Evolutionary conservation across 2,797 vertebrate genomes (phyloP).

Genomic region (Etheostoma perlongum): DNA sequence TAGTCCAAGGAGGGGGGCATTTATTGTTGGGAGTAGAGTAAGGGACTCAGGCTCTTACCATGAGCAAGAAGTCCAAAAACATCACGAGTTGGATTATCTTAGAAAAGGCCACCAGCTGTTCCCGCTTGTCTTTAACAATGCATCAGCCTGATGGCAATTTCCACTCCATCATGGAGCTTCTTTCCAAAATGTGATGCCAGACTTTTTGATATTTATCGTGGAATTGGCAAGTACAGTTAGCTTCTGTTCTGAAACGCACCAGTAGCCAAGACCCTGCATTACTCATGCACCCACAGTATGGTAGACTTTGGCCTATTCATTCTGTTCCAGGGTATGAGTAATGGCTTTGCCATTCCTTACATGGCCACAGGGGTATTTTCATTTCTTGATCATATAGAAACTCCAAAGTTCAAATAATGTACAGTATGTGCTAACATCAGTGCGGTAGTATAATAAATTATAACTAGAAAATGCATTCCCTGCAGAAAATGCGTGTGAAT

Average conservation of each 20-base stretch:
- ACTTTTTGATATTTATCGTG: slow-evolving; percentile 81
- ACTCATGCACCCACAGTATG: slow-evolving; percentile 74
- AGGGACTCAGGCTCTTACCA: slow-evolving; percentile 30
- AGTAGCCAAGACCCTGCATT: slow-evolving; percentile 71
- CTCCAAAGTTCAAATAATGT: slow-evolving; percentile 53
- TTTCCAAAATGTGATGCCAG: slow-evolving; percentile 77
- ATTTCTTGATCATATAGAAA: slow-evolving; percentile 77
- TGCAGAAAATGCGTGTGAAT: too few species aligned
- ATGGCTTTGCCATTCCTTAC: slow-evolving; percentile 70
- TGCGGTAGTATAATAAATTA: background rate
- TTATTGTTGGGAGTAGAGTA: slow-evolving; percentile 4
- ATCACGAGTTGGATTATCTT: slow-evolving; percentile 70
- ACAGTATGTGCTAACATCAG: slow-evolving; percentile 27
- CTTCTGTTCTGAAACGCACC: slow-evolving; percentile 74
- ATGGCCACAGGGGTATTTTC: slow-evolving; percentile 73
- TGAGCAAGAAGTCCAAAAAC: slow-evolving; percentile 52
- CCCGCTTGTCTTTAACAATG: slow-evolving; percentile 71
- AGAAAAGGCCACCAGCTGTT: slow-evolving; percentile 78
- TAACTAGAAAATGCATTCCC: too few species aligned
- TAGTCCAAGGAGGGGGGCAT: background rate
- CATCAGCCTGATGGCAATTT: slow-evolving; percentile 70
- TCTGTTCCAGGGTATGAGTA: slow-evolving; percentile 73
- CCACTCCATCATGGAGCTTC: slow-evolving; percentile 71
- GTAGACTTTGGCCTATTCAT: slow-evolving; percentile 76
- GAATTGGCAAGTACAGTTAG: slow-evolving; percentile 75